phyloP scores from a whole-genome alignment of 2,797 vertebrate genomes.

The Anguilla pacifica region DNA sequence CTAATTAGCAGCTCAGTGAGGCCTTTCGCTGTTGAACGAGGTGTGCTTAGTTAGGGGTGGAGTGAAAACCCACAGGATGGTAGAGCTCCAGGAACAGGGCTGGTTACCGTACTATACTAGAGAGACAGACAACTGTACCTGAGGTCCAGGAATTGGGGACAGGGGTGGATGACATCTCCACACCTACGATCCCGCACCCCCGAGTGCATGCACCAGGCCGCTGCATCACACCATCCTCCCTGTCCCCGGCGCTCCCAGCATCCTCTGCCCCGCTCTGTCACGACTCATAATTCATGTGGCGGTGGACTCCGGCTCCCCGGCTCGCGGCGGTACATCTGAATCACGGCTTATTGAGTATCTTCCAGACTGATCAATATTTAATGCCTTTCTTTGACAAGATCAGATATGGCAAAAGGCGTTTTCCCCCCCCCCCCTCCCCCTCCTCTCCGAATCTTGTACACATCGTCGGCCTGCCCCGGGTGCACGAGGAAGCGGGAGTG shows the following conservation, averaged over 20 bases:
- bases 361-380: constrained; percentile 83
- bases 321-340: constrained; percentile 37
- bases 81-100: no score
- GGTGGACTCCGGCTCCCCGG: constrained; percentile 33
- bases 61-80: no score
- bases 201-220: background rate
- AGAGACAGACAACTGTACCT: background rate
- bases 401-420: constrained; percentile 73
- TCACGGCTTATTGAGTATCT: constrained; percentile 64
- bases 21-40: no score
- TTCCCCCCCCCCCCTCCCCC: constrained; percentile 47
- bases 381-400: constrained; percentile 81
- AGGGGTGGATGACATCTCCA: background rate
- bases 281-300: constrained; percentile 57
- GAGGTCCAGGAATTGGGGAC: background rate
- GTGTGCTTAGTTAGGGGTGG: no score
- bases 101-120: background rate
- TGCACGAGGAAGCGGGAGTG: constrained; percentile 63
- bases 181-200: background rate
- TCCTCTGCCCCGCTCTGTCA: constrained; percentile 42
- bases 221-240: background rate
- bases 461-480: constrained; percentile 72
- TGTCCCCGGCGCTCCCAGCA: background rate
- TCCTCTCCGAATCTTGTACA: constrained; percentile 55
- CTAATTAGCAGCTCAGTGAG: no score